Evolutionary conservation across 2,888 invertebrate genomes (phyloP), one percentile per base, ranked within the genome.

Genomic region (Cerastis rubricosa): DNA sequence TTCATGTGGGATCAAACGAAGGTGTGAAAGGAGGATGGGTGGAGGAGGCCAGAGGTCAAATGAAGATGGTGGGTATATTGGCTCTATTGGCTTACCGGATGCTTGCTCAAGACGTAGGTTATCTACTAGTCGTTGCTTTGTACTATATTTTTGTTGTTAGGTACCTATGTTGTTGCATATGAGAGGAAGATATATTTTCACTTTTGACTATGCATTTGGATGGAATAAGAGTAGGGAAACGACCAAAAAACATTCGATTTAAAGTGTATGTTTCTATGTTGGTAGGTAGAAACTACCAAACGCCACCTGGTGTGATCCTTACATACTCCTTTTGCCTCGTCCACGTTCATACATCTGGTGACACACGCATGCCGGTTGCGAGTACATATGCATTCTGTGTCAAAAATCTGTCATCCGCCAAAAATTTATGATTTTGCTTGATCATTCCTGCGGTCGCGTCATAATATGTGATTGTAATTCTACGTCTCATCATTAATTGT

Each of bases 61-160:
- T 71, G 90, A 88, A n/a, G 86, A 76, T 92, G 93, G 96, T 88
- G 80, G 84, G 88, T 93, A 94, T 95, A 96, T 96, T 96, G 94
- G 93, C 94, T 96, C 93, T 91, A 96, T 96, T 96, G 96, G 93
- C 77, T 87, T 88, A 91, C 95, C 95, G 96, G 96, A 96, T 95
- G 95, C 94, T 95, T 95, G 90, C 94, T 92, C 95, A 96, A 96
- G 96, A 96, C 93, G 94, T 91, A 86, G 90, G 90, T 79, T 85
- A 86, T 83, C 87, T 88, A 88, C 76, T 80, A 80, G 82, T 82
- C 43, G 90, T 90, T 84, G 85, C 84, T 85, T 85, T 88, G 87
- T 88, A 87, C 89, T 85, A 85, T 86, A 86, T 87, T 85, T 81
- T 81, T 78, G 88, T 83, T 74, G 74, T 65, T 85, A 76, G 35